Base-by-base conservation (phyloP, 2,888 invertebrate species). In the Lordiphosa andalusiaca region DNA sequence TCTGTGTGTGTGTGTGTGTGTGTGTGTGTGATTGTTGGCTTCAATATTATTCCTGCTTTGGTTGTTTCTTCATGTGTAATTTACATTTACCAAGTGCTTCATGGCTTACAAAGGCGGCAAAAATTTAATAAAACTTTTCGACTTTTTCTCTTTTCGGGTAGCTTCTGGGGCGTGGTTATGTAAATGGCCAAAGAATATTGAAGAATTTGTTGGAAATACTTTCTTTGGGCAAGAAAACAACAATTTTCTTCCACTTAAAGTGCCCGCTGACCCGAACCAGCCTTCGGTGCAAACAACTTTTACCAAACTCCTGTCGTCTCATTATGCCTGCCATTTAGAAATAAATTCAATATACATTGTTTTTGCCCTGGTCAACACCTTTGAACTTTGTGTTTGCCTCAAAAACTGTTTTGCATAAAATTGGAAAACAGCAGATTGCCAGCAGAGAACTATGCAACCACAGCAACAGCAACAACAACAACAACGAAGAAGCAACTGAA, bases 51-150 rank as follows among this genome's bases (percentile, higher is more conserved):
- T 64, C 57, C 60, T 53, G 50, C 56, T 57, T 61, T 55, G 50
- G 47, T 52, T 52, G 67, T 65, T 69, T 65, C 47, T 65, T 71
- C 67, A 62, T 84, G 71, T 72, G 84, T 72, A 78, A 83, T 78
- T 78, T 78, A 68, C 85, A 83, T 85, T 74, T 80, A 50, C 59
- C 66, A 66, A 81, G 73, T 73, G 69, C 69, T 67, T 71, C 64
- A 74, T 51, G 52, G 44, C 53, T 46, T 44, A 42, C 49, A 50
- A 67, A 73, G 74, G 59, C 64, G 69, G 56, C 74, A 68, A 63
- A 66, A 84, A 73, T 82, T 73, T 77, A 82, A 84, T 77, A 84
- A 81, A 77, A 77, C 70, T 73, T 60, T 44, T 19, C 16, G 16
- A 12, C 25, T 25, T 6, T 16, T 16, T 39, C 25, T 42, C 25